Percentiles rank a stretch among this genome's conserved stretches.
Evolutionary conservation across 2,888 invertebrate species (phyloP).

Genomic region (Amitus sp.): DNA sequence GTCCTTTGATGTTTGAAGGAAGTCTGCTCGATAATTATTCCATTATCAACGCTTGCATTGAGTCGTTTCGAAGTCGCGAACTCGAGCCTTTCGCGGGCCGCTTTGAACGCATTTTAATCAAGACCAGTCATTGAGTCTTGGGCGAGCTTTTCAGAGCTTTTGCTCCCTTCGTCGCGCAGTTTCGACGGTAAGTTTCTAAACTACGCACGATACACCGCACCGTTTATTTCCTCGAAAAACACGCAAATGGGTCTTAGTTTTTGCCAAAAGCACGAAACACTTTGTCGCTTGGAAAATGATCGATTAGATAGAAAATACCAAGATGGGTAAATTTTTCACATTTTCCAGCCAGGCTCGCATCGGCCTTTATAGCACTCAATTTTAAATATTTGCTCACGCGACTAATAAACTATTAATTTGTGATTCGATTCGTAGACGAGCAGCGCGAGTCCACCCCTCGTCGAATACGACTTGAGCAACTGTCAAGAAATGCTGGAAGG

Average conservation of each 20-base stretch:
- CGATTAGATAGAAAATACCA: no score
- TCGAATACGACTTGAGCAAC: constrained; percentile 69
- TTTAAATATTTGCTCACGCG: no score
- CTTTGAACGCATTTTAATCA: constrained; percentile 21
- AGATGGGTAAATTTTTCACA: no score
- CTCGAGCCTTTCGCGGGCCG: constrained; percentile 5
- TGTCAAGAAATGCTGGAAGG: constrained; percentile 87
- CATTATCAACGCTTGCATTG: neutral
- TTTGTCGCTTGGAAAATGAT: no score
- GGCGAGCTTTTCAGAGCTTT: no score
- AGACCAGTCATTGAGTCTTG: constrained; percentile 13
- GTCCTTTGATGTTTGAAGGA: neutral
- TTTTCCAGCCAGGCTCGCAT: no score
- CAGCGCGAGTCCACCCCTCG: constrained; percentile 75
- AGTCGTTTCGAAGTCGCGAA: neutral
- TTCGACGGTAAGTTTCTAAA: constrained; percentile 15
- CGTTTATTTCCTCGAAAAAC: no score
- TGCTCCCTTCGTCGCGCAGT: constrained; percentile 8
- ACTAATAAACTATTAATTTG: no score
- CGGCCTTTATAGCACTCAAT: no score
- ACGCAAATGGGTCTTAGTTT: no score
- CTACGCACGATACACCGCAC: no score
- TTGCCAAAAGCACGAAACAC: no score
- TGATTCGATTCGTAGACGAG: constrained; percentile 84
- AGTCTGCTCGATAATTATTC: neutral